These are phyloP conservation scores for Cerastis leucographa DNA, from an alignment of 2,888 invertebrate species.

Conservation along the genomic window DNA sequence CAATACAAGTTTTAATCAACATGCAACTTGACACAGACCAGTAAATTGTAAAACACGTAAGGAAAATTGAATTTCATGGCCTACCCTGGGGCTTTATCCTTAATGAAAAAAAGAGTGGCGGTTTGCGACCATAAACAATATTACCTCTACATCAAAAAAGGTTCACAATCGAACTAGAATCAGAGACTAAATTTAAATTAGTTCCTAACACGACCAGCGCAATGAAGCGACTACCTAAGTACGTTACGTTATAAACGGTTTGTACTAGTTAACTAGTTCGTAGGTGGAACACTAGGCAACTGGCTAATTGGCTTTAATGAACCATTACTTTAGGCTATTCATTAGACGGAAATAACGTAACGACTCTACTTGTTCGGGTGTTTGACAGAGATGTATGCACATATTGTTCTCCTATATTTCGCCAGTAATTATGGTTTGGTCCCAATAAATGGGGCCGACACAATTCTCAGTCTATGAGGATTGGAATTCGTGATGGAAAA, in stretches of 20 bases:
- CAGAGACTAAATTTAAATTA: background rate
- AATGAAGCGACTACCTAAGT: constrained; percentile 21
- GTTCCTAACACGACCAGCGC: background rate
- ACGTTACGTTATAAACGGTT: constrained; percentile 33
- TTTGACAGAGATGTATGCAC: background rate
- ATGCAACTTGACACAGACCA: too few relatives aligned
- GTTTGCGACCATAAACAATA: background rate
- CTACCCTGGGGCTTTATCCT: too few relatives aligned
- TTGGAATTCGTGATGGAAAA: too few relatives aligned
- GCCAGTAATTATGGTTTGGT: too few relatives aligned
- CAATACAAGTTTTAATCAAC: background rate
- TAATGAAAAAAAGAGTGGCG: background rate
- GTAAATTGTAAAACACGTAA: too few relatives aligned
- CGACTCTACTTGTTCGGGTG: background rate
- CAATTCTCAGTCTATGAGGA: too few relatives aligned
- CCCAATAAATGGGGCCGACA: too few relatives aligned
- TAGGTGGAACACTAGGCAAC: constrained; percentile 4
- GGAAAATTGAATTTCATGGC: too few relatives aligned
- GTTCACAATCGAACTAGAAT: background rate
- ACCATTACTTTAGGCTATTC: background rate
- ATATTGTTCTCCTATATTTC: too few relatives aligned
- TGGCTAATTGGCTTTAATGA: constrained; percentile 39
- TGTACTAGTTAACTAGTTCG: constrained; percentile 28
- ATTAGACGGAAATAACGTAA: background rate
- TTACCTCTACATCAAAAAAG: background rate